These are phyloP conservation scores for Arion vulgaris DNA, from an alignment of 1,140 invertebrate species.

Conservation along the genomic window DNA sequence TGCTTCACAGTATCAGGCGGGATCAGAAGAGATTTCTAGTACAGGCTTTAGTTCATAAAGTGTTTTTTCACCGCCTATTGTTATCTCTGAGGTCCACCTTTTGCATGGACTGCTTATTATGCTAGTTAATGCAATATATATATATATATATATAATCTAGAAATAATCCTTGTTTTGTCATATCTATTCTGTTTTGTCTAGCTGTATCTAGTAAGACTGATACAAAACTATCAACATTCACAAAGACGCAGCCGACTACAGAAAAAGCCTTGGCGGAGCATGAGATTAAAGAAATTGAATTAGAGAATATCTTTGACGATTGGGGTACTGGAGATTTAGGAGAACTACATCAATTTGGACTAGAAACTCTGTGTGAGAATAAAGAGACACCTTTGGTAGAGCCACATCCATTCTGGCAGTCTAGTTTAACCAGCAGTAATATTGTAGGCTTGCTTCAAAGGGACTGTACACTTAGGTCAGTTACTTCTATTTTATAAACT, in stretches of 20 bases:
- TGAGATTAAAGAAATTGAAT: background rate
- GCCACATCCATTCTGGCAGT: conserved; percentile 37
- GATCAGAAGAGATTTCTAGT: too few species aligned
- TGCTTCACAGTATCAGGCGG: too few species aligned
- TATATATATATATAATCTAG: too few species aligned
- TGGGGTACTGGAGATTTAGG: background rate
- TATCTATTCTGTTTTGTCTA: too few species aligned
- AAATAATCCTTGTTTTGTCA: too few species aligned
- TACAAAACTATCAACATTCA: background rate
- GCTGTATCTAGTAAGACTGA: too few species aligned
- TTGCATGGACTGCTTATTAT: too few species aligned
- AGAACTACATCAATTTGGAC: conserved; percentile 33
- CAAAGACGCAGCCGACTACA: background rate
- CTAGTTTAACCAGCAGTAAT: conserved; percentile 58
- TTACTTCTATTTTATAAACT: background rate
- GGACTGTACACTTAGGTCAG: conserved; percentile 76
- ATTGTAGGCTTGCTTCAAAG: conserved; percentile 70
- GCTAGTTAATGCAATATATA: too few species aligned
- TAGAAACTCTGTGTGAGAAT: too few species aligned
- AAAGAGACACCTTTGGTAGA: conserved; percentile 10
- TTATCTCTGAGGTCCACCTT: too few species aligned
- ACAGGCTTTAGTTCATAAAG: too few species aligned
- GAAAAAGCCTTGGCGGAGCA: background rate
- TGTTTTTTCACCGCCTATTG: too few species aligned
- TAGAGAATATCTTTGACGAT: conserved; percentile 14